Conservation (phyloP, 2,888 invertebrate species). For the Synanthedon tipuliformis region DNA sequence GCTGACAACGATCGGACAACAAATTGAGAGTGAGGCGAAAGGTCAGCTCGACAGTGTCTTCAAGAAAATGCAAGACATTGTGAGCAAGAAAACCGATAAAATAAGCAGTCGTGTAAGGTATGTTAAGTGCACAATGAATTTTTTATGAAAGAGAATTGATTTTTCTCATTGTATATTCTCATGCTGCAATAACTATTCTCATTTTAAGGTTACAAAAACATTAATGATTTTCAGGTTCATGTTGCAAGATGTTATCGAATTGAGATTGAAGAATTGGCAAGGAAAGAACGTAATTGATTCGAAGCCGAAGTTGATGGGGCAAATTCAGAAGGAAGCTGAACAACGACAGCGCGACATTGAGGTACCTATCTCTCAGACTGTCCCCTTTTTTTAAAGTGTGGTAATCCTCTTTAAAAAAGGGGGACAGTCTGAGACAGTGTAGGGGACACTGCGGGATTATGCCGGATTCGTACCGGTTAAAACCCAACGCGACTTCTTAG, state of each 20-base stretch:
- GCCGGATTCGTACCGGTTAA: too few species aligned
- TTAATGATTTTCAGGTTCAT: constrained; percentile 67
- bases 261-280: constrained; percentile 86
- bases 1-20: constrained; percentile 90
- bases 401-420: too few species aligned
- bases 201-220: too few species aligned
- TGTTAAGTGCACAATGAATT: not conserved
- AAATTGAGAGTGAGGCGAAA: constrained; percentile 70
- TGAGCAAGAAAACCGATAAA: constrained; percentile 72
- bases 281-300: constrained; percentile 84
- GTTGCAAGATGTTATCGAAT: constrained; percentile 92
- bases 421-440: too few species aligned
- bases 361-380: constrained; percentile 21
- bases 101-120: constrained; percentile 72
- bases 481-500: too few species aligned
- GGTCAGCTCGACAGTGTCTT: constrained; percentile 69
- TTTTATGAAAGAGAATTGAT: too few species aligned
- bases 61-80: constrained; percentile 77
- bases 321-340: constrained; percentile 91
- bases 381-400: too few species aligned
- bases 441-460: too few species aligned
- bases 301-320: constrained; percentile 93
- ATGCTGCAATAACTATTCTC: too few species aligned
- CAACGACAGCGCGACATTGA: constrained; percentile 82
- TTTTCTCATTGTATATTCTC: too few species aligned